These are phyloP conservation scores for Todiramphus saurophagus DNA, from an alignment of 2,113 vertebrate genomes.

Conservation along the genomic window DNA sequence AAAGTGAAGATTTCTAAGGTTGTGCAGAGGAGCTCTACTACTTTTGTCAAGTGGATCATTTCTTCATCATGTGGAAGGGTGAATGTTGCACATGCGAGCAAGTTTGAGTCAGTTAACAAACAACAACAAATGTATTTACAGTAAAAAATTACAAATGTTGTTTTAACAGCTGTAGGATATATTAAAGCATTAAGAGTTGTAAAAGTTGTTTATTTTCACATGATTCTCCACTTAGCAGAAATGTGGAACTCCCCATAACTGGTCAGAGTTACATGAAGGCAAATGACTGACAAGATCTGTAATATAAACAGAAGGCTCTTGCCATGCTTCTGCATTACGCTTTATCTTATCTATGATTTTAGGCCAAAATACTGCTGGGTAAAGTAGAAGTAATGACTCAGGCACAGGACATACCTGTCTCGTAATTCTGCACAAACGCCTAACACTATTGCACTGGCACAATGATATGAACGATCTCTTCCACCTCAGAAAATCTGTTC, in stretches of 20 bases:
- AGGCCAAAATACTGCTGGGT: not conserved
- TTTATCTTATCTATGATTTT: not conserved
- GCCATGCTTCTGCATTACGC: not conserved
- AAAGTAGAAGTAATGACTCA: not conserved
- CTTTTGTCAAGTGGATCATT: not conserved
- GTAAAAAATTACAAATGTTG: not conserved
- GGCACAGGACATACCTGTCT: not conserved
- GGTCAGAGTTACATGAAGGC: not conserved
- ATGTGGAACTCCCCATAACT: not conserved
- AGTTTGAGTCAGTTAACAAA: not conserved
- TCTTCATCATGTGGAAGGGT: not conserved
- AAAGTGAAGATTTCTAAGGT: not conserved
- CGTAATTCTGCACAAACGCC: not conserved
- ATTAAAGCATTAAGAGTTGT: not conserved
- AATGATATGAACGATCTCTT: not conserved
- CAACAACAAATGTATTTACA: not conserved
- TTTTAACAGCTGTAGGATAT: not conserved
- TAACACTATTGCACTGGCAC: not conserved
- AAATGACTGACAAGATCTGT: not conserved
- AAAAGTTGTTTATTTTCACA: not conserved
- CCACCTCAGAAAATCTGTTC: not conserved
- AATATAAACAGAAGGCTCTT: not conserved
- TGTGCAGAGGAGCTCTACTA: not conserved
- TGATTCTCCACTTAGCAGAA: not conserved
- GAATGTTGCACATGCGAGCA: not conserved